Evolutionary conservation across 2,797 vertebrate genomes (phyloP).

Genomic region (Toxotes lorentzi): DNA sequence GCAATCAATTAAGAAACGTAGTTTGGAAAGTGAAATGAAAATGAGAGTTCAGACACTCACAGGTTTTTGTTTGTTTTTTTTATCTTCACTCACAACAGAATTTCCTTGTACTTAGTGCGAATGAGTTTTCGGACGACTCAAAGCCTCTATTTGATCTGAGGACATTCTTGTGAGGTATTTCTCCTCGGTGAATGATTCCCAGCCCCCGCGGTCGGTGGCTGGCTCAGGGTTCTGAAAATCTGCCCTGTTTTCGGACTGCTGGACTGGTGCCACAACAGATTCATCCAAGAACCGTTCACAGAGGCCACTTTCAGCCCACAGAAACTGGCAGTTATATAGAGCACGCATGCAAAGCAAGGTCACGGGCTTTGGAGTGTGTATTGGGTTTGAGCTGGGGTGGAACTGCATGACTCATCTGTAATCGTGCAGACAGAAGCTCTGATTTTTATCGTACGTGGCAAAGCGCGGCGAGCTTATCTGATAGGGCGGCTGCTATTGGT

Average conservation of each 20-base stretch:
- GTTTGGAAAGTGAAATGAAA: slow-evolving; percentile 50
- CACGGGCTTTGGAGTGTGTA: slow-evolving; percentile 23
- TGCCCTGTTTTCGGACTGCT: not conserved
- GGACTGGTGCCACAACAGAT: slow-evolving; percentile 24
- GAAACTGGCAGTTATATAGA: slow-evolving; percentile 24
- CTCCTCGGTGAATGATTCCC: slow-evolving; percentile 9
- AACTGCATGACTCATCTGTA: slow-evolving; percentile 46
- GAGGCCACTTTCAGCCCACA: slow-evolving; percentile 7
- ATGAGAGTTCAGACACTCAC: slow-evolving; percentile 18
- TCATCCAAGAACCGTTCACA: slow-evolving; percentile 10
- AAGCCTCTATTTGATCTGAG: slow-evolving; percentile 13
- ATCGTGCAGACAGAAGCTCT: slow-evolving; percentile 32
- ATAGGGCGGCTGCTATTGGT: slow-evolving; percentile 8
- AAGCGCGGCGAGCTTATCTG: not conserved
- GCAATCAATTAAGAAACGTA: slow-evolving; percentile 63
- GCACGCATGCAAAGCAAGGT: slow-evolving; percentile 36
- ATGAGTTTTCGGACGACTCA: slow-evolving; percentile 9
- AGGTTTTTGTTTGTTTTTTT: not conserved
- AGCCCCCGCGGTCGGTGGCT: not conserved
- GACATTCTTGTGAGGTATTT: not conserved
- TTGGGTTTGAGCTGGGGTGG: slow-evolving; percentile 20
- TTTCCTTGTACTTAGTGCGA: slow-evolving; percentile 7
- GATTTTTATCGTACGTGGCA: slow-evolving; percentile 27
- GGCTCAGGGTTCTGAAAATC: slow-evolving; percentile 11
- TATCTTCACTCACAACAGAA: slow-evolving; percentile 4